Evolutionary conservation across 1,140 invertebrate genomes (phyloP).

Genomic region (Drosophila kikkawai): DNA sequence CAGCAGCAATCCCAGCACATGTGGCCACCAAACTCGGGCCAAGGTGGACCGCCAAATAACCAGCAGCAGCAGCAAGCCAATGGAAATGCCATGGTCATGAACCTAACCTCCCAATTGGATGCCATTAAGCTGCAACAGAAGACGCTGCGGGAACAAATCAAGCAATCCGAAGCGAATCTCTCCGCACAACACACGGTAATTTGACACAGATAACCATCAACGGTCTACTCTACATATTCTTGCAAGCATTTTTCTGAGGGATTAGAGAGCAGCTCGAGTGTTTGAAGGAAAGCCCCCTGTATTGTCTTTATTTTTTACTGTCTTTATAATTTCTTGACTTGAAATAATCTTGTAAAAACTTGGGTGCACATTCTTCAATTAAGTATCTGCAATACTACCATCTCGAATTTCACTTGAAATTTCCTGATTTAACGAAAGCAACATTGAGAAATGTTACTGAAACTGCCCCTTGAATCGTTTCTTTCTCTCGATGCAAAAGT

Average conservation of each 20-base stretch:
- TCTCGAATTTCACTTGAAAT: too few relatives aligned
- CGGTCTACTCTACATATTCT: slow-evolving; percentile 38
- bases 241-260: slow-evolving; percentile 29
- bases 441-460: background rate
- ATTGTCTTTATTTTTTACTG: slow-evolving; percentile 1
- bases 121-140: slow-evolving; percentile 90
- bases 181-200: slow-evolving; percentile 95
- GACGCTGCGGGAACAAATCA: slow-evolving; percentile 95
- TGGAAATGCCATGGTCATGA: slow-evolving; percentile 73
- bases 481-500: background rate
- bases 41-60: slow-evolving; percentile 18
- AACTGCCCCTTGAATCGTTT: background rate
- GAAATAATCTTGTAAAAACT: background rate
- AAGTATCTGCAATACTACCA: background rate
- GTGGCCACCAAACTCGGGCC: slow-evolving; percentile 51
- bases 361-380: too few relatives aligned
- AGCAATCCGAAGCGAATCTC: slow-evolving; percentile 97
- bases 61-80: slow-evolving; percentile 21
- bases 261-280: slow-evolving; percentile 36
- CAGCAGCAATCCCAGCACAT: slow-evolving; percentile 54
- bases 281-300: slow-evolving; percentile 4
- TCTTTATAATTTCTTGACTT: background rate
- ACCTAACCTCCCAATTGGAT: slow-evolving; percentile 85
- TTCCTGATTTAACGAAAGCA: too few relatives aligned
- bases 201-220: slow-evolving; percentile 37